Conservation (phyloP, 2,113 vertebrate species). For the Phaethon lepturus region DNA sequence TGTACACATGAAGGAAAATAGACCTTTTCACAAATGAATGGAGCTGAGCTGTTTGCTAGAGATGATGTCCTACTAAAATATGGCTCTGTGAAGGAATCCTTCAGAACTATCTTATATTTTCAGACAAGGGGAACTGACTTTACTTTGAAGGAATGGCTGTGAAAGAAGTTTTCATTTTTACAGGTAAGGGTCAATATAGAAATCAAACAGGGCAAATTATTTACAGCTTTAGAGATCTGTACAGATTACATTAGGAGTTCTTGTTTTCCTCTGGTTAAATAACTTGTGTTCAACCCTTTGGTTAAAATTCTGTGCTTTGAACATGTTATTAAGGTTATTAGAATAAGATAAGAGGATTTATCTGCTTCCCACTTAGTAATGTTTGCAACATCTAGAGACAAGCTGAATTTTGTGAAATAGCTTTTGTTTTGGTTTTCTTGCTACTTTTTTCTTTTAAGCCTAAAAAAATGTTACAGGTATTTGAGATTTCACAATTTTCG, state of each 20-base stretch:
- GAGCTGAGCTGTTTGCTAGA: background rate
- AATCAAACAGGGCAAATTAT: background rate
- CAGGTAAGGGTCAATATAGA: background rate
- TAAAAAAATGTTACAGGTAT: background rate
- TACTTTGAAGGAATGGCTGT: background rate
- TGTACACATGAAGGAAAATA: background rate
- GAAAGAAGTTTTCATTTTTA: background rate
- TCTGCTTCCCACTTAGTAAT: background rate
- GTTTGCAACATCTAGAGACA: background rate
- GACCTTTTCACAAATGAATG: background rate
- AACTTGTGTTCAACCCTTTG: background rate
- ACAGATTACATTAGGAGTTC: background rate
- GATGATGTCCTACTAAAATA: background rate
- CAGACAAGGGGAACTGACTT: background rate
- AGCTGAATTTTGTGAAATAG: background rate
- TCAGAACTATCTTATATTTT: background rate
- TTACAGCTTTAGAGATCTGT: background rate
- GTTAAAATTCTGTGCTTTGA: background rate
- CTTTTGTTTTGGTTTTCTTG: background rate
- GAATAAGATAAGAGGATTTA: background rate
- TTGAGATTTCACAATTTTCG: background rate
- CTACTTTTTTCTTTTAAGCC: background rate
- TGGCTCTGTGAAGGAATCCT: background rate
- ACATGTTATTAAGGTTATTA: background rate
- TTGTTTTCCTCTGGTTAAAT: background rate